Percentiles rank a stretch among this genome's conserved stretches.
phyloP scores from a whole-genome alignment of 2,113 vertebrate species.

The Taxidea taxus region DNA sequence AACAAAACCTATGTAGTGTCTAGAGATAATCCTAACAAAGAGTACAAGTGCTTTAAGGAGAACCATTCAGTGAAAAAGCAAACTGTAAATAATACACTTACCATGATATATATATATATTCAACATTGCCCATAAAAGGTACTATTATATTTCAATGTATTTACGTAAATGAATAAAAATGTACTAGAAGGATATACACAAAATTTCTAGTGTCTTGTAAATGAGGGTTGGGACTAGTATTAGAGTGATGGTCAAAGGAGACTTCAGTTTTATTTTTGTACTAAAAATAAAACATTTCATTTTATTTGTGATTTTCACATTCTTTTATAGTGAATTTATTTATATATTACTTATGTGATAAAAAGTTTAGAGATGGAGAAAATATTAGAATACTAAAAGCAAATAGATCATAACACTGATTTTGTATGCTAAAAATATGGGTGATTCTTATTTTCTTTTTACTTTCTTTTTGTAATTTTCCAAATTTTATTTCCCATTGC shows the following conservation, averaged over 20 bases:
- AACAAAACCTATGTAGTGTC: background rate
- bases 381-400: background rate
- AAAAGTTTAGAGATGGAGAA: background rate
- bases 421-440: background rate
- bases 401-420: background rate
- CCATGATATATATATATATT: constrained; percentile 1
- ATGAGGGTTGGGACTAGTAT: background rate
- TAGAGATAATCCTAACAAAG: constrained; percentile 2
- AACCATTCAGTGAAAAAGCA: background rate
- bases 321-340: background rate
- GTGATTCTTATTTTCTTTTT: background rate
- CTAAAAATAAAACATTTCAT: background rate
- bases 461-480: background rate
- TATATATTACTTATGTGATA: background rate
- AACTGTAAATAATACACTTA: constrained; percentile 27
- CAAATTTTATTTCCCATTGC: background rate
- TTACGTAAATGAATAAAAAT: constrained; percentile 42
- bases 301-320: constrained; percentile 4
- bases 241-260: background rate
- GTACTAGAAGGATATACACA: background rate
- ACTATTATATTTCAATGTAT: background rate
- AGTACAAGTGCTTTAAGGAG: background rate
- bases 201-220: background rate
- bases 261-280: constrained; percentile 39
- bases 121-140: constrained; percentile 2